Base-by-base conservation (phyloP, 1,140 invertebrate genomes). In the Pseudomyrmex cubaensis region DNA sequence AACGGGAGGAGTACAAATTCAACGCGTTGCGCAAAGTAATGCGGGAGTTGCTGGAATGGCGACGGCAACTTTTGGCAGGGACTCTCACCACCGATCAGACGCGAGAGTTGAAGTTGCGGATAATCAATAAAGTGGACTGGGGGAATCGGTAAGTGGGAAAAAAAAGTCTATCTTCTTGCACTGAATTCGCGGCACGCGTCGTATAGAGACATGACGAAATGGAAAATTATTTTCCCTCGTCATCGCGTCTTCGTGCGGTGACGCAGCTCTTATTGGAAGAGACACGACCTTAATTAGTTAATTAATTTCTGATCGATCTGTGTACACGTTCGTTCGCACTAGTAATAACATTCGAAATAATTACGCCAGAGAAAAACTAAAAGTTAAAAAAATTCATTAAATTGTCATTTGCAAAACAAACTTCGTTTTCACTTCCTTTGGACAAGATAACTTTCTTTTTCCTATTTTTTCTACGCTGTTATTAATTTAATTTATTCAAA, bases 91-190 rank as follows among this genome's bases (percentile, higher is more conserved):
- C 97, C 87, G 98, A 99, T 92, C 98, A 99, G 92, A 98, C 97
- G 0, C 94, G 96, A 63, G 98, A 98, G 89, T 91, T 99, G 44
- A 97, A 98, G 92, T 94, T 97, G 77, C 97, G 97, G 90, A 97
- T 99, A 64, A 98, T 98, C 74, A 96, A 96, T 44, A 98, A 98
- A 94, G 97, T 99, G 62, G 98, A 99, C 93, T 99, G 98, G 98
- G 98, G 98, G 69, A 99, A 99, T 95, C 96, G 97, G 98, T 98
- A 93, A 97, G 97, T 97, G 61, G 0, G 15, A 54, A 57, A 56
- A 56, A 67, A 56, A 67, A 25, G 2, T 46, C n/a, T 17, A 56
- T 7, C 25, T 20, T 46, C 44, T 12, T 4, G 1, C 7, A 35
- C 4, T 57, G 13, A 77, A 77, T 76, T 64, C 46, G 22, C 74